Evolutionary conservation across 1,140 invertebrate genomes (phyloP).

Genomic region (Drosophila subpulchrella): DNA sequence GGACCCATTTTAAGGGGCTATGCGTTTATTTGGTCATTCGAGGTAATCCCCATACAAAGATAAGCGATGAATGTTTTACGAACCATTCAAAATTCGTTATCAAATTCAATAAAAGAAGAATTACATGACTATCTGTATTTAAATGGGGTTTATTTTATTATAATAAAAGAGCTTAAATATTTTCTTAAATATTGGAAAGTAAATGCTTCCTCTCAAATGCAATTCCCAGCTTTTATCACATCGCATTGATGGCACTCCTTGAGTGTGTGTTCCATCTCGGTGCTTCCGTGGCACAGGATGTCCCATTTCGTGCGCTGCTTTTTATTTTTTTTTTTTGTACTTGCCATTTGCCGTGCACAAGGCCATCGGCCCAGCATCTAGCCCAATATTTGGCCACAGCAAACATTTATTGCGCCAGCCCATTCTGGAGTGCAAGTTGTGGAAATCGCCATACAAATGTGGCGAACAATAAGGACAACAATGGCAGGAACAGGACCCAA

Average conservation of each 20-base stretch:
- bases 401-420: slow-evolving; percentile 47
- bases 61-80: background rate
- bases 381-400: slow-evolving; percentile 48
- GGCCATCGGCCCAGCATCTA: slow-evolving; percentile 6
- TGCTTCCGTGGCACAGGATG: slow-evolving; percentile 14
- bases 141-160: too few relatives aligned
- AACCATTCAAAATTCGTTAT: too few relatives aligned
- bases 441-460: slow-evolving; percentile 55
- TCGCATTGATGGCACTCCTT: slow-evolving; percentile 14
- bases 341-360: slow-evolving; percentile 13
- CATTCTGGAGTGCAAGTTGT: background rate
- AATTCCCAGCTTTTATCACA: slow-evolving; percentile 8
- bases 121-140: too few relatives aligned
- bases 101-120: too few relatives aligned
- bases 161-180: background rate
- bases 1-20: too few relatives aligned
- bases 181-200: background rate
- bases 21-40: background rate
- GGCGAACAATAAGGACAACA: slow-evolving; percentile 34
- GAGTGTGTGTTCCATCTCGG: slow-evolving; percentile 34
- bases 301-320: slow-evolving; percentile 5
- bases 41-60: background rate
- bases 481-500: slow-evolving; percentile 15
- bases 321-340: background rate
- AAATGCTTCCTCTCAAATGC: background rate